Percentiles rank a stretch among this genome's conserved stretches.
These are phyloP conservation scores for Dione juno DNA, from an alignment of 2,888 invertebrate species.

Conservation along the genomic window DNA sequence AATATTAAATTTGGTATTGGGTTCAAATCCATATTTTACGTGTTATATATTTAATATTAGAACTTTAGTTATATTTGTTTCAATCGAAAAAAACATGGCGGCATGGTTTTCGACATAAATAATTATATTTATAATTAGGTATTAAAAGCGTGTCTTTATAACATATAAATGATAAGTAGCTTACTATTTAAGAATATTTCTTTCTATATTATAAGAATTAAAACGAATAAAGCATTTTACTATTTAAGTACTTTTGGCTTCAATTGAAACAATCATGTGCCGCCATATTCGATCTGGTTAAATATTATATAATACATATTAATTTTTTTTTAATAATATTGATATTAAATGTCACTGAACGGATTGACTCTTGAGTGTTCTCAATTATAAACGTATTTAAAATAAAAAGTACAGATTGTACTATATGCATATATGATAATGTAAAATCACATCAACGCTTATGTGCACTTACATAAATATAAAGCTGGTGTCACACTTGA, in stretches of 20 bases:
- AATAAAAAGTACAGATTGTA: conserved; percentile 48
- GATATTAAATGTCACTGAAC: conserved; percentile 68
- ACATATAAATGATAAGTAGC: not conserved
- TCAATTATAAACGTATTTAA: conserved; percentile 11
- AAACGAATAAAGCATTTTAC: not conserved
- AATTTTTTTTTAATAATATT: conserved; percentile 21
- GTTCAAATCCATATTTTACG: conserved; percentile 39
- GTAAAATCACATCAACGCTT: conserved; percentile 45
- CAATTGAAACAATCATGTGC: not conserved
- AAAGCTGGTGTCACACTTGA: conserved; percentile 45
- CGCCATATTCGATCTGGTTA: conserved; percentile 1
- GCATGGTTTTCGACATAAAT: not conserved
- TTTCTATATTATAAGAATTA: not conserved
- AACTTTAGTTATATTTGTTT: not conserved
- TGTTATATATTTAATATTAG: conserved; percentile 8
- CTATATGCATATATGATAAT: conserved; percentile 40
- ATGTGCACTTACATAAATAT: conserved; percentile 60
- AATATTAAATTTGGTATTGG: conserved; percentile 40
- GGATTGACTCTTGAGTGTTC: conserved; percentile 54
- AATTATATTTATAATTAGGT: too few species aligned
- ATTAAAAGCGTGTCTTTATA: not conserved
- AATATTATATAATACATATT: conserved; percentile 2
- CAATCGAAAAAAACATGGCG: conserved; percentile 10
- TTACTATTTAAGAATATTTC: not conserved
- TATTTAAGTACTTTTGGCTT: conserved; percentile 13